Evolutionary conservation across 23 tunicate genomes (phyloP).

Genomic region (Phallusia fumigata): DNA sequence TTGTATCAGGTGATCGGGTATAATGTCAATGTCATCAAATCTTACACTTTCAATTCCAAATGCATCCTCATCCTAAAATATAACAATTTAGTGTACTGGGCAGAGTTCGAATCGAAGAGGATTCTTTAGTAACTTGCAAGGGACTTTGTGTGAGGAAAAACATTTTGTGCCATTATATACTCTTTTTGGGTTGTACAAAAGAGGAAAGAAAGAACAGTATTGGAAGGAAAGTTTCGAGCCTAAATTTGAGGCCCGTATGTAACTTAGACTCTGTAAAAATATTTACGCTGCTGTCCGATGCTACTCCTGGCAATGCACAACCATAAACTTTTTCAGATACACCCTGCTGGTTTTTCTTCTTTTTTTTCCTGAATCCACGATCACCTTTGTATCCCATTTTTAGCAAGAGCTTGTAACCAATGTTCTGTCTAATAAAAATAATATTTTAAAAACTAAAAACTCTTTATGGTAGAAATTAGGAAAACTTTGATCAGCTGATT

Average conservation of each 20-base stretch:
- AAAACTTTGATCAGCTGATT: too few relatives aligned
- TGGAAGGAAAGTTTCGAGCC: too few relatives aligned
- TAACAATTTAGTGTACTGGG: too few relatives aligned
- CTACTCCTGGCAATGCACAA: constrained; percentile 32
- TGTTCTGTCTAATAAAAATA: constrained; percentile 45
- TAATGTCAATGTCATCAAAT: constrained; percentile 74
- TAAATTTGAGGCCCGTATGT: too few relatives aligned
- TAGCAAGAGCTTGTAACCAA: constrained; percentile 66
- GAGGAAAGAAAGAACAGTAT: too few relatives aligned
- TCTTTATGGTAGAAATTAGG: too few relatives aligned
- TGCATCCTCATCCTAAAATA: not conserved
- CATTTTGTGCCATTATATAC: too few relatives aligned
- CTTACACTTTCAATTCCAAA: constrained; percentile 23
- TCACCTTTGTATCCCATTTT: constrained; percentile 95
- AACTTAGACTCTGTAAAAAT: too few relatives aligned
- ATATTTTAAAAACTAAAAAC: not conserved
- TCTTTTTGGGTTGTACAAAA: too few relatives aligned
- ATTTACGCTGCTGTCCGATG: constrained; percentile 35
- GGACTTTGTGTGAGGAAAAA: too few relatives aligned
- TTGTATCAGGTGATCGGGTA: constrained; percentile 22
- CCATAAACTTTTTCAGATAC: constrained; percentile 40
- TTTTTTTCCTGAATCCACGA: constrained; percentile 77
- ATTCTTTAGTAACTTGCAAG: too few relatives aligned
- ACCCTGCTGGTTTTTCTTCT: constrained; percentile 22
- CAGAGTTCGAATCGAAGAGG: too few relatives aligned